Base-by-base conservation (phyloP, 2,797 vertebrate species). In the Manis pentadactyla region DNA sequence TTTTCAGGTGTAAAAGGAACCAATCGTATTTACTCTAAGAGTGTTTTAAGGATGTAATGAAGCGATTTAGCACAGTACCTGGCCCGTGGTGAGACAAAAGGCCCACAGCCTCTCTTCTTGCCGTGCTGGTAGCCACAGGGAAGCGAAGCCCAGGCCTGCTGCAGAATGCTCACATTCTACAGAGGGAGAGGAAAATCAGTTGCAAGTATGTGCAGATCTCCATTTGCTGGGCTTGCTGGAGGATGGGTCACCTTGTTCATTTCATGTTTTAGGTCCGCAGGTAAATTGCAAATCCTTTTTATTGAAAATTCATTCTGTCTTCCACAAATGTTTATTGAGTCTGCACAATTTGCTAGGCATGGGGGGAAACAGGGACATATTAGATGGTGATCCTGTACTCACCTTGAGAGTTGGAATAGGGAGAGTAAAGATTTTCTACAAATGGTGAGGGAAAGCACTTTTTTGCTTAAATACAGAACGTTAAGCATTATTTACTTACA, bases 231-330 rank as follows among this genome's bases (percentile, higher is more conserved):
- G n/a, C 29, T 78, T 63, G 46, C 21, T 31, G 29, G 77, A 71
- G 49, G 82, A 94, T 25, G 25, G 85, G 64, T 21, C 88, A 39
- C 79, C 88, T 64, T 71, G 78, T 87, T 97, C 92, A 57, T 75
- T 95, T 94, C 34, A 84, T 93, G 82, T 93, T 46, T 64, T 34
- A 27, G 85, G 74, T 89, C 87, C 83, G 53, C 25, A 93, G 69
- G 82, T 91, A 91, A 96, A 95, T 75, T 91, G 82, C 63, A 96
- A 94, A 78, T 93, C 90, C 82, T 94, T 89, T 91, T 91, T 97
- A 97, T 89, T 97, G 95, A 94, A 95, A 96, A 88, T 42, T 83
- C 92, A 88, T 92, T 96, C 77, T 0, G 0, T 75, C 91, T 84
- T 86, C 85, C 25, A 49, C 94, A 95, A 84, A 94, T 95, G 82